Evolutionary conservation across 2,888 invertebrate species (phyloP), one percentile per base, ranked within the genome.

Genomic region (Acleris cristana): DNA sequence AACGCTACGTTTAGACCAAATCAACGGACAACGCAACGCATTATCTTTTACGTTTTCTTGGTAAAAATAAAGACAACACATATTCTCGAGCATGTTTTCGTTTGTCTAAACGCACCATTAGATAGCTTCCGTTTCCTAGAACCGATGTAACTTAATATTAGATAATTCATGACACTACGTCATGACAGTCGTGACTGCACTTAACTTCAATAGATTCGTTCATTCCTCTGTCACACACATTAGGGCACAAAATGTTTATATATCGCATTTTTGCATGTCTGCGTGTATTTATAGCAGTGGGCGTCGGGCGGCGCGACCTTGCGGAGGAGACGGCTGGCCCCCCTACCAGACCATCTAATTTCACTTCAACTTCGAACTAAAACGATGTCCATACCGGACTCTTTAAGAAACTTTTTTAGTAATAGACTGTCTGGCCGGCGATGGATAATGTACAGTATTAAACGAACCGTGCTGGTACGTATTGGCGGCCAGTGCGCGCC

Each of bases 201-300:
- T 34, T 44, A n/a, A 48, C 48, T 6, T 26, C 40, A 53, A 34
- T 48, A 62, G 48, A 19, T 67, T 62, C 23, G 60, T 55, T 19
- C 30, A 34, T 63, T 40, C 40, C 40, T 14, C 40, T 65, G 71
- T 72, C 77, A 79, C 78, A 79, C 81, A 80, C 81, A 83, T 82
- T 85, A 85, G 83, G 85, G 81, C 84, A 84, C 80, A 83, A 81
- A 78, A 80, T 86, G 84, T 87, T 83, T 86, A 83, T 87, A 79
- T 87, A 85, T 83, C 80, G 79, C 85, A 90, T 89, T 89, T 91
- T 89, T 90, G 87, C 86, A 86, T 90, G 90, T 86, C 89, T 88
- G 88, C 73, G 86, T 89, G 80, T 91, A 90, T 91, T 89, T 89
- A 87, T 90, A 90, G 85, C 83, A 73, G 89, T 89, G 82, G 90